Evolutionary conservation across 2,888 invertebrate species (phyloP).

Genomic region (Entomobrya proxima): DNA sequence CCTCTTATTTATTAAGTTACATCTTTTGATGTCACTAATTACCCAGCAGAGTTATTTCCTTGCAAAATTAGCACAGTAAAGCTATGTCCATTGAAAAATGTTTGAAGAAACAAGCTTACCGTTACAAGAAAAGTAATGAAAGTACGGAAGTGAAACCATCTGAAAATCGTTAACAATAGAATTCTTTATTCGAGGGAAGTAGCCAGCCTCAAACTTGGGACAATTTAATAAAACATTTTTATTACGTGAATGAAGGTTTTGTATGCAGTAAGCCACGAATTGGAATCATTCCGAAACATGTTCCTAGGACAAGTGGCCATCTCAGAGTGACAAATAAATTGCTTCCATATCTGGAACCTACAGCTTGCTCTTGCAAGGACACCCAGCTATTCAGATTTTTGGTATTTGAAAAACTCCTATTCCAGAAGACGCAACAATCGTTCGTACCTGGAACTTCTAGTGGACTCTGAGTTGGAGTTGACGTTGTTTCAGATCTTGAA

Average conservation of each 20-base stretch:
- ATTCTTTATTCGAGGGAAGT: background rate
- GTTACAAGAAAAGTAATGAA: slow-evolving; percentile 54
- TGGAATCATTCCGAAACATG: slow-evolving; percentile 65
- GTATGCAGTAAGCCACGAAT: slow-evolving; percentile 49
- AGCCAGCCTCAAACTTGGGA: too few species aligned
- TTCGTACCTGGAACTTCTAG: too few species aligned
- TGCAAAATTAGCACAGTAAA: slow-evolving; percentile 52
- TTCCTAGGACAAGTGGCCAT: slow-evolving; percentile 65
- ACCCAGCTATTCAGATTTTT: too few species aligned
- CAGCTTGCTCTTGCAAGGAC: too few species aligned
- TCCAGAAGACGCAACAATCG: too few species aligned
- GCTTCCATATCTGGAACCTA: slow-evolving; percentile 40
- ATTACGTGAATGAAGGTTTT: slow-evolving; percentile 1
- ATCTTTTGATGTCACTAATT: background rate
- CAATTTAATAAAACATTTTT: too few species aligned
- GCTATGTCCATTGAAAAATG: slow-evolving; percentile 61
- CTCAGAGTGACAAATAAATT: slow-evolving; percentile 60
- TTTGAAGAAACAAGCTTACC: slow-evolving; percentile 55
- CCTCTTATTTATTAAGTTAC: background rate
- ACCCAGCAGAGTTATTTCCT: slow-evolving; percentile 67
- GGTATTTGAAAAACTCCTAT: too few species aligned
- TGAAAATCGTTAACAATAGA: slow-evolving; percentile 9
- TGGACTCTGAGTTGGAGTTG: too few species aligned
- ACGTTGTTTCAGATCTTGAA: too few species aligned
- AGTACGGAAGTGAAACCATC: slow-evolving; percentile 70